Evolutionary conservation across 2,888 invertebrate genomes (phyloP).

Genomic region (Euplexia lucipara): DNA sequence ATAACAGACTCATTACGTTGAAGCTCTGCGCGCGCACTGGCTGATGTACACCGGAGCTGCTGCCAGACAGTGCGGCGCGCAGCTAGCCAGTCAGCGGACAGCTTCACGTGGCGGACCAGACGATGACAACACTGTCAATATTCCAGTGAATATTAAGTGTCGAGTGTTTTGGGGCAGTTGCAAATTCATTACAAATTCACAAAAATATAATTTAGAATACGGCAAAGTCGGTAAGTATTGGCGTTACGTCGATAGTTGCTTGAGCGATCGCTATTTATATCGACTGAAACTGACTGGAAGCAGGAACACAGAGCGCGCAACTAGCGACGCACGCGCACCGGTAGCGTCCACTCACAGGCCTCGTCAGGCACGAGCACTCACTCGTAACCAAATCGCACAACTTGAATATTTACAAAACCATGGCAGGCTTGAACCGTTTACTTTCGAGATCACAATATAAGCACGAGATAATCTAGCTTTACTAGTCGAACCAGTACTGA

Average conservation of each 20-base stretch:
- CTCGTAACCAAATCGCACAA: background rate
- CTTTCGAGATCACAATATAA: slow-evolving; percentile 40
- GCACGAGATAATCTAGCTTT: slow-evolving; percentile 34
- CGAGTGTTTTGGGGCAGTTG: slow-evolving; percentile 57
- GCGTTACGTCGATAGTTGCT: slow-evolving; percentile 50
- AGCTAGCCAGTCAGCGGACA: background rate
- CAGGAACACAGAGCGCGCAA: slow-evolving; percentile 10
- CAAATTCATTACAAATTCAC: slow-evolving; percentile 66
- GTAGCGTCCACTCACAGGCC: background rate
- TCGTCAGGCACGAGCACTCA: background rate
- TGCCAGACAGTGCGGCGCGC: background rate
- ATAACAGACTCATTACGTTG: slow-evolving; percentile 27
- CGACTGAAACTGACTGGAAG: slow-evolving; percentile 39
- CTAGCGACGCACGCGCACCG: background rate
- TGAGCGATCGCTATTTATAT: slow-evolving; percentile 64
- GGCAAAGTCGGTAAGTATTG: slow-evolving; percentile 63
- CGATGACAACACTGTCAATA: slow-evolving; percentile 50
- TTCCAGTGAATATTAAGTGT: slow-evolving; percentile 47
- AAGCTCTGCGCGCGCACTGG: slow-evolving; percentile 24
- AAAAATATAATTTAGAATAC: slow-evolving; percentile 65
- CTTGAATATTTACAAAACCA: slow-evolving; percentile 9
- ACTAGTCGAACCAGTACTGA: slow-evolving; percentile 30
- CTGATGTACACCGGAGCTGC: no score
- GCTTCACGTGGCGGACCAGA: slow-evolving; percentile 1
- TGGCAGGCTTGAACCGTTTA: background rate